Conservation (phyloP, 2,888 invertebrate species). For the Sarcophaga variegata region DNA sequence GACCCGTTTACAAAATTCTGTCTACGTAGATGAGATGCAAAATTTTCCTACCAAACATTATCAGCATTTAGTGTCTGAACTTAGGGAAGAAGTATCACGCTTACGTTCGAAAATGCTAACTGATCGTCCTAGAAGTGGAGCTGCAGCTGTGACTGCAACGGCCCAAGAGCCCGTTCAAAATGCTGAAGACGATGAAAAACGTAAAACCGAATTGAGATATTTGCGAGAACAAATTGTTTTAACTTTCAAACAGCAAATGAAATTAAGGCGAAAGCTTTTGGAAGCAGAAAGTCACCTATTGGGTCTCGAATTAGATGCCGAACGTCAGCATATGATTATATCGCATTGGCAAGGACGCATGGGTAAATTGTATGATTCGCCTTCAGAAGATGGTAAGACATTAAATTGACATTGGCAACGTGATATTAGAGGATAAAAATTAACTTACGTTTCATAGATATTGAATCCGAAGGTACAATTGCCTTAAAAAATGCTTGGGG, state of each 20-base stretch:
- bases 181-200: conserved; percentile 82
- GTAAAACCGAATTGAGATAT: conserved; percentile 84
- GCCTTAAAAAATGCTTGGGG: conserved; percentile 91
- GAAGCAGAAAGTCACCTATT: conserved; percentile 95
- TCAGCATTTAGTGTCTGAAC: conserved; percentile 80
- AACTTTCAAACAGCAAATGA: conserved; percentile 96
- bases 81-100: conserved; percentile 92
- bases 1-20: conserved; percentile 82
- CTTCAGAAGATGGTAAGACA: conserved; percentile 78
- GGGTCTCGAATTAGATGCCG: conserved; percentile 93
- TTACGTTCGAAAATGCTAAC: conserved; percentile 91
- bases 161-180: conserved; percentile 68
- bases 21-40: conserved; percentile 81
- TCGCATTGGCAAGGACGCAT: conserved; percentile 93
- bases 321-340: conserved; percentile 93
- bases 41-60: conserved; percentile 82
- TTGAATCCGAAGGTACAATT: conserved; percentile 80
- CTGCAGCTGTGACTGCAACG: conserved; percentile 73
- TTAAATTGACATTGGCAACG: no score
- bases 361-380: conserved; percentile 84
- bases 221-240: conserved; percentile 93
- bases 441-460: conserved; percentile 72
- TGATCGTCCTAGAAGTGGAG: conserved; percentile 84
- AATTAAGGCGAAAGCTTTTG: conserved; percentile 91
- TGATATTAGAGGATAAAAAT: not conserved